Evolutionary conservation across 2,113 vertebrate genomes (phyloP), one percentile per base, ranked within the genome.

Genomic region (Dipodomys merriami): DNA sequence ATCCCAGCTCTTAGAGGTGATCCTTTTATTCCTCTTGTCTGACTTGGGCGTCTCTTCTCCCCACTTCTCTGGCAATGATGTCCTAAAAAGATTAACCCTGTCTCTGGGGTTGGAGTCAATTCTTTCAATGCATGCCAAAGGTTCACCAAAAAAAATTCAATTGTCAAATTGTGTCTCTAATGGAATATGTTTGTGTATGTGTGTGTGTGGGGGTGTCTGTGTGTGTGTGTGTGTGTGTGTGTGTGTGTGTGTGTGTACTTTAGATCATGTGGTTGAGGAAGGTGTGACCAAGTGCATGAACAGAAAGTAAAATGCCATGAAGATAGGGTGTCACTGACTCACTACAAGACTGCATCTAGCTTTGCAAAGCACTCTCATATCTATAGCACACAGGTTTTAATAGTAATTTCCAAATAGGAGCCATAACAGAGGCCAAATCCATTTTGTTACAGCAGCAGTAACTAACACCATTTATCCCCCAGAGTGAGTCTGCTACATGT

Each of bases 191-290:
- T 94, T 95, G 53, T 57, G 53, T 57, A 10, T 57, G 53, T 57
- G 13, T 57, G 88, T 96, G 88, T 96, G 96, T 95, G 88, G 96
- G 88, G 96, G 96, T 95, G 88, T 96, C 86, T 96, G 95, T 39
- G 49, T 53, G 49, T 53, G 49, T 53, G 8, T 53, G 49, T 53
- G 49, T 53, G 49, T 53, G 49, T 53, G 10, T 53, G 49, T 53
- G 3, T 53, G 11, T 53, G 5, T 53, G 49, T 53, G 49, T 96
- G 88, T 96, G 88, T 96, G 96, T 95, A 92, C 92, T 96, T 96
- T 91, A 83, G 71, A 93, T 86, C 68, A 91, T 80, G 60, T 25
- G 78, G 44, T 83, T 91, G 77, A 88, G 83, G 88, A 95, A 91
- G 90, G 23, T 90, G 79, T 86, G 82, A 93, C 83, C 94, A 93